Base-by-base conservation (phyloP, 2,113 vertebrate species). In the Euleptes europaea region DNA sequence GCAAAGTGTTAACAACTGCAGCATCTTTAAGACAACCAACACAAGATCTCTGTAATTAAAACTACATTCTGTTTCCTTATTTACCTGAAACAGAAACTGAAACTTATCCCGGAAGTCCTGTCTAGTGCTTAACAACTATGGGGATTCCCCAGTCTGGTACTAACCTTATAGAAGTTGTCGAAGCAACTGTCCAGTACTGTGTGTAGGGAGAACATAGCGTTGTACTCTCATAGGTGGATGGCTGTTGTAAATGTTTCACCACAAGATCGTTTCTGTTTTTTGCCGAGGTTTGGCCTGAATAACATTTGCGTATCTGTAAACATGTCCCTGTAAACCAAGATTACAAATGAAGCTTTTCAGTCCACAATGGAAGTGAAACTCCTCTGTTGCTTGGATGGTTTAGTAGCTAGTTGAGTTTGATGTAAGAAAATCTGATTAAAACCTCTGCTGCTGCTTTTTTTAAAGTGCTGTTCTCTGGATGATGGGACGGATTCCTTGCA, bases 41-140 rank as follows among this genome's bases (percentile, higher is more conserved):
- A 35, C 12, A 57, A 81, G 66, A 51, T 13, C 12, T 57, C 19
- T 35, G 31, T 70, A 26, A 44, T 49, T 35, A 71, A 81, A 71
- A 35, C 4, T 51, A 8, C 3, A 40, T 8, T 82, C 23, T 72
- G 11, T 57, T 78, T 26, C 54, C 11, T 82, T 82, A n/a, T 57
- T 17, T 82, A 73, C 72, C 21, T 63, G 51, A 73, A 73, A 83
- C 26, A 80, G 79, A 80, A 80, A 80, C 26, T 73, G 70, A 23
- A 83, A 47, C 40, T 65, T 35, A 82, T 28, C 31, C 71, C 26
- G 57, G 57, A 60, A 74, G n/a, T 6, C 11, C 0, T 44, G n/a
- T 74, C 28, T 71, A 15, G 9, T 72, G 26, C 60, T 42, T n/a
- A 83, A 63, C 40, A 73, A 42, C 21, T n/a, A 17, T 83, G 54